phyloP scores from a whole-genome alignment of 2,888 invertebrate genomes.

The Salticus scenicus region DNA sequence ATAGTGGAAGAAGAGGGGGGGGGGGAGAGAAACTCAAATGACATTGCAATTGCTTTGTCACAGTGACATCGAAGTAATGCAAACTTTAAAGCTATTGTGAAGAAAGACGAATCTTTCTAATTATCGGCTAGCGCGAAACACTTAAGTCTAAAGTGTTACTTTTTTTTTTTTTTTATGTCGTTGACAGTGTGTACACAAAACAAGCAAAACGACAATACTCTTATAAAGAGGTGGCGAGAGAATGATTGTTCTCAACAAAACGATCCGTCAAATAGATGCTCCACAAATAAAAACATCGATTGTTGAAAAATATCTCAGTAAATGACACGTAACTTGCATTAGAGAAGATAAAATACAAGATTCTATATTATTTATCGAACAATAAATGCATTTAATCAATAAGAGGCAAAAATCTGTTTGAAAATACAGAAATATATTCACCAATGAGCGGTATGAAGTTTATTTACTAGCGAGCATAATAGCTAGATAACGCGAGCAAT shows the following conservation, averaged over 20 bases:
- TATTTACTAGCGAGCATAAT: too few relatives aligned
- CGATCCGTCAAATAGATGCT: background rate
- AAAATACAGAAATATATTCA: too few relatives aligned
- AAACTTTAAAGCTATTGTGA: too few relatives aligned
- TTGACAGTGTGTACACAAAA: background rate
- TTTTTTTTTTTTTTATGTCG: background rate
- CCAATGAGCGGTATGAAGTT: too few relatives aligned
- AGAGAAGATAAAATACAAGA: background rate
- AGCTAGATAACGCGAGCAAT: too few relatives aligned
- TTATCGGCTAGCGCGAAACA: background rate
- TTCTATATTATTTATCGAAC: too few relatives aligned
- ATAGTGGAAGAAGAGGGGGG: too few relatives aligned
- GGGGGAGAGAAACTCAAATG: too few relatives aligned
- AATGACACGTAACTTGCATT: background rate
- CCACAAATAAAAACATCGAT: background rate
- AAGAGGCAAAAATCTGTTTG: too few relatives aligned
- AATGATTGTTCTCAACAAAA: background rate
- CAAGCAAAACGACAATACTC: background rate
- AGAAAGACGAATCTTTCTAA: too few relatives aligned
- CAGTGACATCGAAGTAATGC: background rate
- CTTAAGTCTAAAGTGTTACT: background rate
- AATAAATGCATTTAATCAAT: too few relatives aligned
- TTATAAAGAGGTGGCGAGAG: background rate
- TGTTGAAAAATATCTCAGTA: slow-evolving; percentile 1
- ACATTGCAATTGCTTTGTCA: too few relatives aligned